Evolutionary conservation across 2,113 vertebrate species (phyloP), one percentile per base, ranked within the genome.

Genomic region (Brachirus orientalis): DNA sequence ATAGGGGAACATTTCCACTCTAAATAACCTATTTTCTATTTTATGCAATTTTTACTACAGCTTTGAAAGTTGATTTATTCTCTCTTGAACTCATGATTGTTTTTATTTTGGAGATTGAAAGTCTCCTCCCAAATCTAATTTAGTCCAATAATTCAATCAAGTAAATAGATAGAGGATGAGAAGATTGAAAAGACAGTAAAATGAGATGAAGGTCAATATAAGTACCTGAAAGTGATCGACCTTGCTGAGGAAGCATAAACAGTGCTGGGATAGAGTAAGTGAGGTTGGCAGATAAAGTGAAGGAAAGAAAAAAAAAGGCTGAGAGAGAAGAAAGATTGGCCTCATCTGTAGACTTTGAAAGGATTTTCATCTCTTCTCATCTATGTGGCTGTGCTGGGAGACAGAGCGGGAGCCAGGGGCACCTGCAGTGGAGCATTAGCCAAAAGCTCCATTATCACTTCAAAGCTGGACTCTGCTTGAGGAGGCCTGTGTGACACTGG

Each of bases 401-500:
- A 74, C 68, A 40, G 67, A 65, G 81, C 60, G 56, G n/a, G 55
- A 89, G 73, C 78, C 66, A 45, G 59, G 76, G 82, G 70, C 87
- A 90, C 87, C 90, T 91, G 88, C 86, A 85, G 69, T 28, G 59
- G 66, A 77, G 85, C 72, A 73, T 85, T 83, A 90, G 61, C 87
- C 83, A 80, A 84, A 83, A 86, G 83, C 73, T 28, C 83, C 59
- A 91, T 91, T 89, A 90, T 85, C 85, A 91, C 88, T 86, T 91
- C 90, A 91, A 91, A 91, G 90, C 69, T 60, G 76, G 76, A 66
- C 81, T 75, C 59, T 58, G 71, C 72, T 75, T 55, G 69, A 82
- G 73, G 61, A 86, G 77, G 69, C 73, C 81, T 47, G 72, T 62
- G 77, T 82, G 81, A 90, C 83, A 85, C 66, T 41, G 64, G 69